A percentile compares a stretch with the other conserved stretches of the same genome.
Evolutionary conservation across 2,797 vertebrate genomes (phyloP).

Genomic region (Lophotriccus pileatus): DNA sequence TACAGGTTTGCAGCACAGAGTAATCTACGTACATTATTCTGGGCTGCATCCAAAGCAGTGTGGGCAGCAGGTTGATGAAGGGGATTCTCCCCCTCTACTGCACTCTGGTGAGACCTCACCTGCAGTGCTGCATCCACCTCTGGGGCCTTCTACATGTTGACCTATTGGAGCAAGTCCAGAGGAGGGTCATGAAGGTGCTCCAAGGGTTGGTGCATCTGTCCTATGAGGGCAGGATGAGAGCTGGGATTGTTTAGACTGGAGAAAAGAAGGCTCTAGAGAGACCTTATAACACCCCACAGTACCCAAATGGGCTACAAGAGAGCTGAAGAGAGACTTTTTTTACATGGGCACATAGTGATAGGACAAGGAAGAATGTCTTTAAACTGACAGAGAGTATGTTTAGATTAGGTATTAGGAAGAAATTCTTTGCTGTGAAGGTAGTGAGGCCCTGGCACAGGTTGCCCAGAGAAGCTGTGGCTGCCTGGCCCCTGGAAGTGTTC

Average conservation of each 20-base stretch:
- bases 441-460: not conserved
- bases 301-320: not conserved
- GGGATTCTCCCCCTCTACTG: not conserved
- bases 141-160: not conserved
- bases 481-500: not conserved
- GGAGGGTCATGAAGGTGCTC: not conserved
- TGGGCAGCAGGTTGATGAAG: not conserved
- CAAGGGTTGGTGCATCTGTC: not conserved
- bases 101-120: not conserved
- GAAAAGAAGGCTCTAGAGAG: not conserved
- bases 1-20: not conserved
- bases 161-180: not conserved
- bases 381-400: not conserved
- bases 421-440: not conserved
- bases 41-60: not conserved
- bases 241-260: not conserved
- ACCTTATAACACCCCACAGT: not conserved
- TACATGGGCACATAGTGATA: too few species aligned
- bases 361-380: not conserved
- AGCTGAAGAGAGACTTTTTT: not conserved
- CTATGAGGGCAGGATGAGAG: not conserved
- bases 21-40: not conserved
- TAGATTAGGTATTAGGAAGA: too few species aligned
- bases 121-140: not conserved
- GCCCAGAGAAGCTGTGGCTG: not conserved